Evolutionary conservation across 2,888 invertebrate species (phyloP).

Genomic region (Melanotus villosus): DNA sequence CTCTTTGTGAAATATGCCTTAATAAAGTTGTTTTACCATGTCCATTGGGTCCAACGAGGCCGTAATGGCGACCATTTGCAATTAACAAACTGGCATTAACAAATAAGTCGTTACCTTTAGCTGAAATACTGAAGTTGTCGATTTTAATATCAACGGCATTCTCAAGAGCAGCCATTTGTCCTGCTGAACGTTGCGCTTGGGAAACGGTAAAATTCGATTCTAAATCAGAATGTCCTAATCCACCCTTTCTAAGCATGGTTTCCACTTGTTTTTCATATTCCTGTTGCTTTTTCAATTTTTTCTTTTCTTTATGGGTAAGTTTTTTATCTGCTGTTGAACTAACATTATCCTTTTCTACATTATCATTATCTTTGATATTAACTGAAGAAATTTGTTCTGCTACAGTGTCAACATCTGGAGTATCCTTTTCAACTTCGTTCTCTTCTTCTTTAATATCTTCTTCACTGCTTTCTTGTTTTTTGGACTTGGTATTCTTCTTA

Average conservation of each 20-base stretch:
- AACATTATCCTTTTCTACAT: background rate
- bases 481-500: slow-evolving; percentile 55
- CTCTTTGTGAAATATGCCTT: slow-evolving; percentile 91
- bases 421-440: slow-evolving; percentile 40
- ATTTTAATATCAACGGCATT: slow-evolving; percentile 98
- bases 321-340: slow-evolving; percentile 72
- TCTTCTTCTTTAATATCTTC: slow-evolving; percentile 33
- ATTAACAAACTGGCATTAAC: slow-evolving; percentile 95
- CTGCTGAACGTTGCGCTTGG: slow-evolving; percentile 81
- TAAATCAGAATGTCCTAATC: slow-evolving; percentile 90
- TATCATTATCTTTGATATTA: slow-evolving; percentile 27
- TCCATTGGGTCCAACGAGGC: slow-evolving; percentile 98
- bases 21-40: slow-evolving; percentile 98
- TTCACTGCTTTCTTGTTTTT: slow-evolving; percentile 38
- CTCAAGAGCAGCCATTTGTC: slow-evolving; percentile 86
- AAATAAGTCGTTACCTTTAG: slow-evolving; percentile 97
- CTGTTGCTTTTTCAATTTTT: slow-evolving; percentile 89
- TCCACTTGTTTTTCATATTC: slow-evolving; percentile 93
- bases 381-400: slow-evolving; percentile 36
- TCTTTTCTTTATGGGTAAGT: slow-evolving; percentile 92
- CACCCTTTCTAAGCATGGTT: slow-evolving; percentile 86
- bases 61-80: slow-evolving; percentile 94
- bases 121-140: slow-evolving; percentile 97
- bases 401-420: slow-evolving; percentile 38
- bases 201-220: slow-evolving; percentile 97